These are phyloP conservation scores for Drosophila pallidifrons DNA, from an alignment of 1,140 invertebrate species.

Conservation along the genomic window DNA sequence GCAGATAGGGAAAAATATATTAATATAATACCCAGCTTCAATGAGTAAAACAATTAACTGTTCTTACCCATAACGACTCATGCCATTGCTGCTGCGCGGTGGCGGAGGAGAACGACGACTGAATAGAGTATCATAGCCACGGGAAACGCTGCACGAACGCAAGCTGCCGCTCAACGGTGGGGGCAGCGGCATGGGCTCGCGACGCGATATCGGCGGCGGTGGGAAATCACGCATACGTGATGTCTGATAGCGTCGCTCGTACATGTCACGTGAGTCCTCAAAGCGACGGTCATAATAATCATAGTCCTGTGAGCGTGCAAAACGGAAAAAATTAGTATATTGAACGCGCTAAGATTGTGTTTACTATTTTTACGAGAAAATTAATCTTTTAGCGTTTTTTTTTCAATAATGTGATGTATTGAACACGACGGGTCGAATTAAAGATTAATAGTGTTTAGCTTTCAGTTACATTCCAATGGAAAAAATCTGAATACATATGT, in stretches of 20 bases:
- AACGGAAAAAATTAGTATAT: slow-evolving; percentile 2
- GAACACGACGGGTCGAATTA: slow-evolving; percentile 33
- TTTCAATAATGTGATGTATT: slow-evolving; percentile 10
- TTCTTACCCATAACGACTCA: slow-evolving; percentile 84
- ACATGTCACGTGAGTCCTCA: slow-evolving; percentile 91
- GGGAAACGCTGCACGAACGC: slow-evolving; percentile 87
- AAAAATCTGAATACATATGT: too few relatives aligned
- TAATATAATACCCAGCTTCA: background rate
- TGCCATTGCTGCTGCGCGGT: slow-evolving; percentile 83
- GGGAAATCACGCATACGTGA: slow-evolving; percentile 88
- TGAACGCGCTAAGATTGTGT: background rate
- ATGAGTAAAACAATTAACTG: too few relatives aligned
- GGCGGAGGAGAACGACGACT: slow-evolving; percentile 91
- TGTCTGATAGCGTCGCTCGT: slow-evolving; percentile 91
- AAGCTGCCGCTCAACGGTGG: slow-evolving; percentile 85
- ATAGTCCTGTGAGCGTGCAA: slow-evolving; percentile 87
- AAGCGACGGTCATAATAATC: slow-evolving; percentile 93
- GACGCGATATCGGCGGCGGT: slow-evolving; percentile 87
- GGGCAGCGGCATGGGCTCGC: slow-evolving; percentile 84
- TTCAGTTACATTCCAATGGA: background rate
- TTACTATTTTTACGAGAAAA: background rate
- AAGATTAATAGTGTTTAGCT: slow-evolving; percentile 4
- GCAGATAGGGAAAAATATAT: background rate
- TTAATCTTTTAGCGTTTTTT: background rate
- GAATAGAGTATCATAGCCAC: slow-evolving; percentile 92